Base-by-base conservation (phyloP, 2,113 vertebrate species). In the Eulacestoma nigropectus region DNA sequence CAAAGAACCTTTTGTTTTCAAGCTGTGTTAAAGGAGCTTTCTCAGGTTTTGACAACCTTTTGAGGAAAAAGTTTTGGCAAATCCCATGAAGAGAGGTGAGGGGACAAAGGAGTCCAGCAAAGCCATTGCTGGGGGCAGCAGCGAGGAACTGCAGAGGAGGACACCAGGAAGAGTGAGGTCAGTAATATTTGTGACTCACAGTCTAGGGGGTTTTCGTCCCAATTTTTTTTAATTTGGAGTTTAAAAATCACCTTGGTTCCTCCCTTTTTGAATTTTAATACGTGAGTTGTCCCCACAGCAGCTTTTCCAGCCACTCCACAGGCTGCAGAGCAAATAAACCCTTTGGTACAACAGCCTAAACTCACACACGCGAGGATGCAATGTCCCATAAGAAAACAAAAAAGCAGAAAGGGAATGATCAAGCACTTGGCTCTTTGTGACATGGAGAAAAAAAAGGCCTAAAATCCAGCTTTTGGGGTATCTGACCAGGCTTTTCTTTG, bases 1-100 rank as follows among this genome's bases (percentile, higher is more conserved):
- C 42, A 90, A 88, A 88, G 90, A 60, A 49, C n/a, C 70, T 79
- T 73, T 33, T 93, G 77, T 90, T 93, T 93, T 62, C 78, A 56
- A 37, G 57, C 44, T 72, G 26, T 63, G n/a, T 63, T 77, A 37
- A 53, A 81, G 89, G 60, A 59, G 63, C 73, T 91, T 91, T 25
- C 47, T 16, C 26, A 56, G 70, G 15, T 68, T 91, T 67, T 60
- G 74, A 93, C 64, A 87, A 9, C 16, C 19, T 87, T 80, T 49
- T 6, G 69, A 35, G 42, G 68, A 32, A 50, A 91, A 23, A 11
- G 32, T 19, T 93, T 79, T 72, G 70, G 73, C 41, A 69, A 76
- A 90, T 69, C 50, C 67, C 35, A 1, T 5, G 21, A 65, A 55
- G 29, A 73, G 41, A 35, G 41, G 42, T 3, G 37, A 60, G 59